phyloP scores from a whole-genome alignment of 2,888 invertebrate genomes.

The Nymphalis c-album region DNA sequence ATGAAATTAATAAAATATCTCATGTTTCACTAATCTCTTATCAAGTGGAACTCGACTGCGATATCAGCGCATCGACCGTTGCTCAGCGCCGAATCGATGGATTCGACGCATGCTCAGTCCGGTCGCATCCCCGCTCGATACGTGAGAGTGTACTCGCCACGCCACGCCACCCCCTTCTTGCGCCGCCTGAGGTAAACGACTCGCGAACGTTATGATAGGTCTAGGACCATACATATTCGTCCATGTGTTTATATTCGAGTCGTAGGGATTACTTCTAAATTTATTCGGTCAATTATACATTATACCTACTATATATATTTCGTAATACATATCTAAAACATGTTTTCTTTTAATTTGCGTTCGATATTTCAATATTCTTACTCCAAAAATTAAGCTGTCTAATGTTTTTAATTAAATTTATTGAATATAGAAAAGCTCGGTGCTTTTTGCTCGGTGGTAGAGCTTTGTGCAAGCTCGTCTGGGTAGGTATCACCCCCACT shows the following conservation, averaged over 20 bases:
- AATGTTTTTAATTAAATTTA: too few relatives aligned
- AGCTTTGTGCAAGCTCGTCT: too few relatives aligned
- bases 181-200: conserved; percentile 67
- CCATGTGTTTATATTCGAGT: background rate
- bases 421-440: too few relatives aligned
- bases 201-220: conserved; percentile 74
- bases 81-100: conserved; percentile 48
- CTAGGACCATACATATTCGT: conserved; percentile 45
- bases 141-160: conserved; percentile 55
- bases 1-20: conserved; percentile 1
- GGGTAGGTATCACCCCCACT: too few relatives aligned
- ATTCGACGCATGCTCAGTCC: conserved; percentile 53
- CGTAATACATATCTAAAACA: too few relatives aligned
- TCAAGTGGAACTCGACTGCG: conserved; percentile 10
- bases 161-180: conserved; percentile 47
- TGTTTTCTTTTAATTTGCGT: too few relatives aligned
- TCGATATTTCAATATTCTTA: too few relatives aligned
- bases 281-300: background rate
- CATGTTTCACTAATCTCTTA: conserved; percentile 12
- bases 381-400: too few relatives aligned
- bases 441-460: too few relatives aligned
- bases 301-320: background rate
- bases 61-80: conserved; percentile 32
- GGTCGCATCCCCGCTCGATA: conserved; percentile 52
- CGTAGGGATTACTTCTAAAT: background rate